phyloP scores from a whole-genome alignment of 1,140 invertebrate genomes.

The Meteorus sp. region DNA sequence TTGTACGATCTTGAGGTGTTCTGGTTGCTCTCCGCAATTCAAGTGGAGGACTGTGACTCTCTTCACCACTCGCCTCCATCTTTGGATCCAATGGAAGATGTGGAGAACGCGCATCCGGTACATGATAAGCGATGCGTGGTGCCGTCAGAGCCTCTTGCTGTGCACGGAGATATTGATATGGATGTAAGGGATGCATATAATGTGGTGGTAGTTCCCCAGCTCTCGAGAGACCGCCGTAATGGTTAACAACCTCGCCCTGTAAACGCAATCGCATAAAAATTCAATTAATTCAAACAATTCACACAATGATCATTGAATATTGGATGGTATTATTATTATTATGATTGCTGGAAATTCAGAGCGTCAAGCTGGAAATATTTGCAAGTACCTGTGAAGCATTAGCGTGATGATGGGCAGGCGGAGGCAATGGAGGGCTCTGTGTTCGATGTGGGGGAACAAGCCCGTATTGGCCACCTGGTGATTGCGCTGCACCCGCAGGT shows the following conservation, averaged over 20 bases:
- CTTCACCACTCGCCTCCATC: constrained; percentile 65
- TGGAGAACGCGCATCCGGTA: constrained; percentile 51
- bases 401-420: constrained; percentile 79
- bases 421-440: constrained; percentile 67
- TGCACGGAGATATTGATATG: constrained; percentile 72
- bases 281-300: constrained; percentile 10
- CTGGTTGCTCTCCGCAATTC: constrained; percentile 67
- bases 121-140: constrained; percentile 55
- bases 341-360: constrained; percentile 6
- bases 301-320: neutral
- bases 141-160: constrained; percentile 65
- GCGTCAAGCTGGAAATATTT: constrained; percentile 23
- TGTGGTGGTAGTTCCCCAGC: constrained; percentile 52
- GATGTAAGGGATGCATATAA: constrained; percentile 71
- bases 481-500: constrained; percentile 49
- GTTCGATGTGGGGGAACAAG: constrained; percentile 55
- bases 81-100: constrained; percentile 52
- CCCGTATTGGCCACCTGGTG: constrained; percentile 53
- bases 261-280: constrained; percentile 25
- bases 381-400: constrained; percentile 73
- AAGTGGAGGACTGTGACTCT: constrained; percentile 71
- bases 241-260: constrained; percentile 67
- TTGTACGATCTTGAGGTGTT: constrained; percentile 74
- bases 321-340: neutral
- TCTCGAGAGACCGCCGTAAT: constrained; percentile 46